phyloP scores from a whole-genome alignment of 92 coral and sea anemone species.

The Epizoanthus illoricatus region DNA sequence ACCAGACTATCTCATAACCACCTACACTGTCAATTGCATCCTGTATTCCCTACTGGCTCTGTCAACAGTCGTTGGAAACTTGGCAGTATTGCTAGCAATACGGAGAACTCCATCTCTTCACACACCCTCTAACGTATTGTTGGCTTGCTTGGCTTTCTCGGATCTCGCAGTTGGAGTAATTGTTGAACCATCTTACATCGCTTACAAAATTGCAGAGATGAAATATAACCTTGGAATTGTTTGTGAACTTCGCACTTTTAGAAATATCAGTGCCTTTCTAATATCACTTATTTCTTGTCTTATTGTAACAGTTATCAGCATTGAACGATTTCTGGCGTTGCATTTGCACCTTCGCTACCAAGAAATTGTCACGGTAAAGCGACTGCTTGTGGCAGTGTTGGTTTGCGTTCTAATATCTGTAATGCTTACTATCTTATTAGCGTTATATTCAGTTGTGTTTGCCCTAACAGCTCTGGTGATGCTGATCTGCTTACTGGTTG shows the following conservation, averaged over 20 bases:
- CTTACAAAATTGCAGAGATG: slow-evolving; percentile 7
- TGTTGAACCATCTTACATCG: slow-evolving; percentile 6
- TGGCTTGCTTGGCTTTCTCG: background rate
- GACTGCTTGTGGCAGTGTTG: background rate
- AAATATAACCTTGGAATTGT: background rate
- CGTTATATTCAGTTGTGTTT: background rate
- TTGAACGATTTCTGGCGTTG: background rate
- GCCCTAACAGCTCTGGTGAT: background rate
- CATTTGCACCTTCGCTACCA: background rate
- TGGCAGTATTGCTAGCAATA: no score
- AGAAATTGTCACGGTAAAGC: background rate
- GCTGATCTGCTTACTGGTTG: background rate
- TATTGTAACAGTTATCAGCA: background rate
- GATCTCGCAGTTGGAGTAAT: background rate
- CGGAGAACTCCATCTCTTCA: no score
- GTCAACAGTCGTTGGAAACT: no score
- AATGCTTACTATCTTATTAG: background rate
- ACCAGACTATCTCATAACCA: background rate
- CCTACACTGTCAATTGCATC: background rate
- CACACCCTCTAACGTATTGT: background rate
- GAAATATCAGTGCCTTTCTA: background rate
- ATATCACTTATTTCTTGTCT: background rate
- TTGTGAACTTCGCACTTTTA: background rate
- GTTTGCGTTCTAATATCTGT: background rate
- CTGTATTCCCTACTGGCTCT: no score